These are phyloP conservation scores for Xerus rutilus DNA, from an alignment of 2,797 vertebrate genomes.

Conservation along the genomic window DNA sequence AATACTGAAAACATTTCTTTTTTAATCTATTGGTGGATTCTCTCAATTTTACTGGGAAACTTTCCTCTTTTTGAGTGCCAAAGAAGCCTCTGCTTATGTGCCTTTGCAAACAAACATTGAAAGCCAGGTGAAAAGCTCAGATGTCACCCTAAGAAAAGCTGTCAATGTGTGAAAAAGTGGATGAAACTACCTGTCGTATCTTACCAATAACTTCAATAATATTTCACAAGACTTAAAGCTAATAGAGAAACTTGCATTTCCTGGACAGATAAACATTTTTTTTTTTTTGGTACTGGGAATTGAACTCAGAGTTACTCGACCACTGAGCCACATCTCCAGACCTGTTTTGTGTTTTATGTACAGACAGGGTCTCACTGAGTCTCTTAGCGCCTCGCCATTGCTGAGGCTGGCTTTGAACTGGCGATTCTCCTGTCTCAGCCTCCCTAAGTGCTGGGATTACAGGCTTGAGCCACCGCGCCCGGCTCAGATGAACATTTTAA, in stretches of 20 bases:
- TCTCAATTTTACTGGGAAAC: slow-evolving; percentile 45
- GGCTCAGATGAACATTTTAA: too few species aligned
- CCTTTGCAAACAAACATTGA: slow-evolving; percentile 10
- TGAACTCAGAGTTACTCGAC: too few species aligned
- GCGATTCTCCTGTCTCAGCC: too few species aligned
- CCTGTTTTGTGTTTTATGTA: too few species aligned
- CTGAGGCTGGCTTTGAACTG: too few species aligned
- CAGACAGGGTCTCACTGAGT: too few species aligned
- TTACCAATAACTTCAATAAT: not conserved
- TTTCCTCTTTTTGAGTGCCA: not conserved
- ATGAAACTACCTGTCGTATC: not conserved
- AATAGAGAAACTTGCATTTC: not conserved
- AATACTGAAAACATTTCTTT: slow-evolving; percentile 47
- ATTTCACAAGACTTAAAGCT: not conserved
- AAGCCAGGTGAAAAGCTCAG: not conserved
- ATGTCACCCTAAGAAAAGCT: not conserved
- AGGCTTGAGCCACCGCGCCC: too few species aligned
- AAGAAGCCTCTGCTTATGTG: not conserved
- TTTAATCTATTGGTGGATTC: slow-evolving; percentile 24
- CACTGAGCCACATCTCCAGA: too few species aligned
- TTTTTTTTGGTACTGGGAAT: too few species aligned
- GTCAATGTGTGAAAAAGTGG: not conserved
- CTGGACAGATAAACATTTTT: not conserved
- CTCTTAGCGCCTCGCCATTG: too few species aligned
- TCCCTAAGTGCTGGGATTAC: too few species aligned